Base-by-base conservation (phyloP, 53 echinoderm and acorn worm species). In the Temnopleurus reevesii region DNA sequence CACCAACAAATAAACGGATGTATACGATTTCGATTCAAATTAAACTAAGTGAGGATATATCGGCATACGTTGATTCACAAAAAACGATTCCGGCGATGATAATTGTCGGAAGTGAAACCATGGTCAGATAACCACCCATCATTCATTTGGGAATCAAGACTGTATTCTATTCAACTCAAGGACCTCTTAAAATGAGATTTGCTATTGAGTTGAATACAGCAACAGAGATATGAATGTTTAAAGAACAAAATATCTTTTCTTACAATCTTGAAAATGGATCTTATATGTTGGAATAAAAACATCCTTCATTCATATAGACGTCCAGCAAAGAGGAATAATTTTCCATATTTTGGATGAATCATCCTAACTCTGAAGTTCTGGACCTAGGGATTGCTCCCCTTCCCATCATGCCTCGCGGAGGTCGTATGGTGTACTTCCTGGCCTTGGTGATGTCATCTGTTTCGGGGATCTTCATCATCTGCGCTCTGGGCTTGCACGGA, bases 351-450 rank as follows among this genome's bases (percentile, higher is more conserved):
- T 41, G n/a, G 71, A 71, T 63, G 31, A 63, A 30, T 63, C 30
- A 15, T 34, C 41, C 8, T 41, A 2, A 71, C 5, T 41, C 15
- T 5, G 38, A 71, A 19, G 15, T 4, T 27, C 41, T 38, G 8
- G 43, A 41, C 43, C 38, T 8, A 41, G 71, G 10, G n/a, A 27
- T 79, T 79, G 24, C 2, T 28, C 28, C 23, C 49, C 28, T 47
- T 15, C 13, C 29, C 47, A 79, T 9, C 2, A 79, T 79, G 79
- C 49, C 51, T 79, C 79, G 79, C 5, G 43, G 35, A 41, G 28
- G 79, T 49, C 49, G 49, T 25, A 46, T 79, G 2, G 29, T 49
- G 28, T 79, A 79, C 18, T 79, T 79, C 49, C 79, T 79, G 12
- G 49, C 49, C 5, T 47, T 79, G 27, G 47, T 79, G 27, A 12